Conservation (phyloP, 2,113 vertebrate species). For the Callocephalon fimbriatum region DNA sequence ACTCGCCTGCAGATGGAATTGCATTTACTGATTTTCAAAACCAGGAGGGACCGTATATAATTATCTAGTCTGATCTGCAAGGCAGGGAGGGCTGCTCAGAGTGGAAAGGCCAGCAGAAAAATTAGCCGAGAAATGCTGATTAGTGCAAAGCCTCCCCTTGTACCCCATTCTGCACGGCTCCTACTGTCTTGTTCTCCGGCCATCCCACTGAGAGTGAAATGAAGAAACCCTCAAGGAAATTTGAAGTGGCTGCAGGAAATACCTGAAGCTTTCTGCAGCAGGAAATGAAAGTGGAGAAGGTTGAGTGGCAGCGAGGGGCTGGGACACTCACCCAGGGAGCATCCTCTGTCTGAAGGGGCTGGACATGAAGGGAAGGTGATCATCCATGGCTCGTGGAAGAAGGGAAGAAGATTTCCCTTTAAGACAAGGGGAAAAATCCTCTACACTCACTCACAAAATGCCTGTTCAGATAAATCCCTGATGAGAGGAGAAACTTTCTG, state of each 20-base stretch:
- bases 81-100: neutral
- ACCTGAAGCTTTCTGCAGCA: neutral
- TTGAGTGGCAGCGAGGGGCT: neutral
- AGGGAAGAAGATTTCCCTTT: neutral
- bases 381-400: neutral
- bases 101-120: neutral
- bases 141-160: neutral
- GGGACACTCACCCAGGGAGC: neutral
- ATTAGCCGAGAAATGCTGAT: neutral
- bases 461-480: neutral
- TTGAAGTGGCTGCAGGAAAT: slow-evolving; percentile 45
- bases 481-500: neutral
- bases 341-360: neutral
- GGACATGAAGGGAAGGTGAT: neutral
- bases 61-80: neutral
- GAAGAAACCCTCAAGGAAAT: slow-evolving; percentile 9
- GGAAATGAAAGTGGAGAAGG: slow-evolving; percentile 36
- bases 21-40: neutral
- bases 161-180: neutral
- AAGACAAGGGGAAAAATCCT: neutral
- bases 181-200: neutral
- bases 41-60: neutral
- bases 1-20: neutral
- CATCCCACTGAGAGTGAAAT: neutral
- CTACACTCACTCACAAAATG: neutral